These are phyloP conservation scores for Boloria selene DNA, from an alignment of 2,888 invertebrate species.

Conservation along the genomic window DNA sequence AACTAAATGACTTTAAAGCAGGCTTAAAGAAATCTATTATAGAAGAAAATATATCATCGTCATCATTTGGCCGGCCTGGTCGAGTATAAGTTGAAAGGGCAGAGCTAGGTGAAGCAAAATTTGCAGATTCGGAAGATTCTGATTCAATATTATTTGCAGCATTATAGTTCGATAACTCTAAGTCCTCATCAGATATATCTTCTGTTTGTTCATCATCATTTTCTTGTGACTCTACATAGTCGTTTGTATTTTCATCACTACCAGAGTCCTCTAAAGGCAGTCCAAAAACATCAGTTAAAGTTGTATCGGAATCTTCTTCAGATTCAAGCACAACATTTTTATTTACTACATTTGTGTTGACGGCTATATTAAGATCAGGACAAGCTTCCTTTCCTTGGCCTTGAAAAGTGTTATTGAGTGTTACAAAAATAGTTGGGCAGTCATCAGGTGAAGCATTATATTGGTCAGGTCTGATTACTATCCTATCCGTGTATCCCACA, in stretches of 20 bases:
- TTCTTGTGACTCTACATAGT: constrained; percentile 61
- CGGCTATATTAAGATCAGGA: constrained; percentile 86
- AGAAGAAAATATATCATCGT: constrained; percentile 67
- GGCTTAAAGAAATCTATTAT: constrained; percentile 75
- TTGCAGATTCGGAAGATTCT: constrained; percentile 55
- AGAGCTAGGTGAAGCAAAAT: constrained; percentile 54
- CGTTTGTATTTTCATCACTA: constrained; percentile 58
- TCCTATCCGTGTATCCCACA: constrained; percentile 69
- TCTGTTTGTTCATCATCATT: constrained; percentile 59
- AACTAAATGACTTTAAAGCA: constrained; percentile 75
- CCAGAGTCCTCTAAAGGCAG: constrained; percentile 65
- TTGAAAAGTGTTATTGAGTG: constrained; percentile 78
- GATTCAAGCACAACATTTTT: constrained; percentile 78
- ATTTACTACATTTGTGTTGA: constrained; percentile 86
- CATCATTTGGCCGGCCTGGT: constrained; percentile 53
- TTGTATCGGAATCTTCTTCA: constrained; percentile 63
- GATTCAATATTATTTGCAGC: constrained; percentile 54
- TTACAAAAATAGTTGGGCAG: constrained; percentile 83
- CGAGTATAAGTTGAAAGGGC: constrained; percentile 55
- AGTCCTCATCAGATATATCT: constrained; percentile 65
- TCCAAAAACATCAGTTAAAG: constrained; percentile 64
- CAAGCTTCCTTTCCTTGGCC: constrained; percentile 85
- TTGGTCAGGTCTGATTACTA: constrained; percentile 75
- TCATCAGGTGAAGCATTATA: constrained; percentile 70
- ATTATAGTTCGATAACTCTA: constrained; percentile 65